Conservation (phyloP, 2,797 vertebrate species). For the Protosalanx chinensis region DNA sequence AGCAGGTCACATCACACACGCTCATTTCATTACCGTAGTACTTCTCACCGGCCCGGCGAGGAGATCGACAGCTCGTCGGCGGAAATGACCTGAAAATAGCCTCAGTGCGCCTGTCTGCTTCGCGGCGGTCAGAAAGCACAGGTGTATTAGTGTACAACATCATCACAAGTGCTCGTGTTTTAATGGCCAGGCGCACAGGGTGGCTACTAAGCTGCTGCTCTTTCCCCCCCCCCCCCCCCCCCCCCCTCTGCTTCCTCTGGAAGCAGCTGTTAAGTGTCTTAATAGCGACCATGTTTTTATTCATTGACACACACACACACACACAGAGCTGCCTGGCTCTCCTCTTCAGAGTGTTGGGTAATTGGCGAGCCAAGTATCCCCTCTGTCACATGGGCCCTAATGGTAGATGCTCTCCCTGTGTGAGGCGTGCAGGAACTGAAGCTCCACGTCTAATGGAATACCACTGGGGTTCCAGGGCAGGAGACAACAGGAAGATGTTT, state of each 20-base stretch:
- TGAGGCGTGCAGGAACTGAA: conserved; percentile 25
- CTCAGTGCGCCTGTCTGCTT: conserved; percentile 48
- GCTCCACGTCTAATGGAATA: conserved; percentile 34
- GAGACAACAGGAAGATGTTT: conserved; percentile 34
- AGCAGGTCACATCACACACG: conserved; percentile 52
- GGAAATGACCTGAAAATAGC: conserved; percentile 58
- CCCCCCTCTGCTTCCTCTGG: conserved; percentile 41
- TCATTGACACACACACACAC: conserved; percentile 54
- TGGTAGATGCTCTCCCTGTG: conserved; percentile 20
- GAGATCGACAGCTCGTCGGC: conserved; percentile 57
- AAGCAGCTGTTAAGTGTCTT: conserved; percentile 68
- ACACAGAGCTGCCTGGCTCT: conserved; percentile 32
- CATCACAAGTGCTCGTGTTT: conserved; percentile 58
- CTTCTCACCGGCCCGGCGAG: conserved; percentile 47
- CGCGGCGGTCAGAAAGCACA: conserved; percentile 49
- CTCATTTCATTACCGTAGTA: conserved; percentile 62
- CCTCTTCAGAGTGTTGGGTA: conserved; percentile 34
- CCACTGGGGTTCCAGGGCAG: conserved; percentile 16
- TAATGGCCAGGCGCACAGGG: conserved; percentile 54
- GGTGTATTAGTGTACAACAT: conserved; percentile 46
- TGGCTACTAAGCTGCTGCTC: conserved; percentile 30
- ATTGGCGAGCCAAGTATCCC: conserved; percentile 46
- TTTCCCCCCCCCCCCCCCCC: conserved; percentile 42
- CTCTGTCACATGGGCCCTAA: conserved; percentile 20
- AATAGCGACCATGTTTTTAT: conserved; percentile 65